Conservation (phyloP, 2,797 vertebrate genomes). For the Pangasius mekongensis region DNA sequence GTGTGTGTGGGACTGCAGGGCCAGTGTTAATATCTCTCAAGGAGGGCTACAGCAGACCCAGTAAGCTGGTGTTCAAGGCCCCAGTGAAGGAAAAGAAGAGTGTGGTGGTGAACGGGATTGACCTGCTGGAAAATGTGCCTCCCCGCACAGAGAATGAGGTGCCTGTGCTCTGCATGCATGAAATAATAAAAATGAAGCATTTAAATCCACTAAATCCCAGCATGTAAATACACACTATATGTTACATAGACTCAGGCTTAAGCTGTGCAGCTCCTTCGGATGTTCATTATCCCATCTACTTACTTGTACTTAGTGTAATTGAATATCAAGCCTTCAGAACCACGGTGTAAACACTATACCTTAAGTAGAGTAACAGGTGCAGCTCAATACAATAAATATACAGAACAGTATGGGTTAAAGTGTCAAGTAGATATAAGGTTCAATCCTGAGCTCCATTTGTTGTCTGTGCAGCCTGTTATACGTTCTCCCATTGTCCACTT, state of each 20-base stretch:
- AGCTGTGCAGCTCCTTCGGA: not conserved
- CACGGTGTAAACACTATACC: not conserved
- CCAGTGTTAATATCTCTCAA: slow-evolving; percentile 95
- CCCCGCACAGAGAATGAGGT: slow-evolving; percentile 97
- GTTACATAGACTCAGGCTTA: not conserved
- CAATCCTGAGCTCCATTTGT: not conserved
- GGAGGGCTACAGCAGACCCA: slow-evolving; percentile 89
- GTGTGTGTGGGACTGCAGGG: slow-evolving; percentile 72
- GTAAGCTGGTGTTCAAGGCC: slow-evolving; percentile 90
- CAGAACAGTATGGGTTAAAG: not conserved
- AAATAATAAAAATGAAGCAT: not conserved
- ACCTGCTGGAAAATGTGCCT: slow-evolving; percentile 94
- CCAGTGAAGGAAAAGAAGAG: slow-evolving; percentile 91
- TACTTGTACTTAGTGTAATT: not conserved
- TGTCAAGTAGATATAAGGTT: not conserved
- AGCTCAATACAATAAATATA: not conserved
- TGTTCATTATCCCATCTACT: not conserved
- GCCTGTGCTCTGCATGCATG: slow-evolving; percentile 38
- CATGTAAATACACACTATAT: not conserved
- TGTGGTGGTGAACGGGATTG: slow-evolving; percentile 93
- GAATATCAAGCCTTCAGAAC: not conserved
- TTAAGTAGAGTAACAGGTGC: not conserved
- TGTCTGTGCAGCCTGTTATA: not conserved
- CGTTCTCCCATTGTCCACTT: not conserved
- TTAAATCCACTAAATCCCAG: not conserved